Evolutionary conservation across 2,797 vertebrate species (phyloP).

Genomic region (Sebastes diaconus): DNA sequence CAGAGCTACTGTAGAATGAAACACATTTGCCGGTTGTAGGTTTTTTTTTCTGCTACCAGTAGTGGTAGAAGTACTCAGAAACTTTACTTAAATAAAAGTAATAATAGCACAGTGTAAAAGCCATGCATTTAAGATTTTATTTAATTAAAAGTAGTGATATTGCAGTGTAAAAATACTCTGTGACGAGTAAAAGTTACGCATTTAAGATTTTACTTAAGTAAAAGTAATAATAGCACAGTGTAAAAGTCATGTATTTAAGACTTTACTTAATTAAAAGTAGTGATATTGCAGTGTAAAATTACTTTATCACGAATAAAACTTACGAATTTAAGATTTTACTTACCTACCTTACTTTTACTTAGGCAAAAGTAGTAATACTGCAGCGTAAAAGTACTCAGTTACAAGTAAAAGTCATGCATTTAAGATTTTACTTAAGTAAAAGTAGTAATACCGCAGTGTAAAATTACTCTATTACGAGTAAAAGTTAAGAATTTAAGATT

Average conservation of each 20-base stretch:
- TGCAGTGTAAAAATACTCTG: background rate
- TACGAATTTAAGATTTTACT: background rate
- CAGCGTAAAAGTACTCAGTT: background rate
- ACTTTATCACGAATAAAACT: background rate
- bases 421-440: background rate
- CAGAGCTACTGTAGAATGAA: background rate
- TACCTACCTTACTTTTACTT: background rate
- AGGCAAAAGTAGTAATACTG: background rate
- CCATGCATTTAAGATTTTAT: background rate
- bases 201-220: background rate
- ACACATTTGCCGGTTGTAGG: background rate
- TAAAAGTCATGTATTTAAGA: background rate
- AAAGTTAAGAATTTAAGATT: too few relatives aligned
- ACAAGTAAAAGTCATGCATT: background rate
- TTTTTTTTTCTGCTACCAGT: background rate
- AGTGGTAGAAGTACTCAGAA: background rate
- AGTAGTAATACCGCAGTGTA: background rate
- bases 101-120: background rate
- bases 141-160: background rate
- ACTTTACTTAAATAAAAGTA: background rate
- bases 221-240: background rate
- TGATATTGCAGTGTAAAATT: background rate
- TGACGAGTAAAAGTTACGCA: background rate
- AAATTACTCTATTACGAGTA: too few relatives aligned
- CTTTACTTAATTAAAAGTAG: background rate